These are phyloP conservation scores for Seriola rivoliana DNA, from an alignment of 2,113 vertebrate species.

Conservation along the genomic window DNA sequence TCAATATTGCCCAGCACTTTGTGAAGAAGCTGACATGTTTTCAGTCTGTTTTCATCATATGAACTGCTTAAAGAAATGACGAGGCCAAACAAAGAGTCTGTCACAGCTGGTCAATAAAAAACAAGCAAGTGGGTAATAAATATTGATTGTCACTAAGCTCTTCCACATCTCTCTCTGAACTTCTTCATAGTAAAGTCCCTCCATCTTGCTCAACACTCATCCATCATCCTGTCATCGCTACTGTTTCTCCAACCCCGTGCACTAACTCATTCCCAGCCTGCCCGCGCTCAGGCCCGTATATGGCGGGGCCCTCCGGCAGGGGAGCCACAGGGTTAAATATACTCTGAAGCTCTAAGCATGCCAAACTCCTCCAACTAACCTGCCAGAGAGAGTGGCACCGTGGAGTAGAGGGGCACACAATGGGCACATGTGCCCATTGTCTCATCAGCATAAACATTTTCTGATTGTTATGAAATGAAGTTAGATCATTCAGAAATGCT, in stretches of 20 bases:
- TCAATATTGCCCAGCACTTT: neutral
- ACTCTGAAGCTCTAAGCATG: slow-evolving; percentile 64
- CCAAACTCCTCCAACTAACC: slow-evolving; percentile 60
- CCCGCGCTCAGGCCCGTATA: slow-evolving; percentile 71
- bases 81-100: neutral
- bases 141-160: neutral
- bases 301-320: slow-evolving; percentile 70
- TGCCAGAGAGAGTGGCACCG: slow-evolving; percentile 53
- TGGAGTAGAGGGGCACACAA: slow-evolving; percentile 27
- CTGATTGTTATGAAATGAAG: slow-evolving; percentile 2
- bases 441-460: slow-evolving; percentile 67
- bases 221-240: slow-evolving; percentile 69
- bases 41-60: neutral
- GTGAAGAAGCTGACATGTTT: neutral
- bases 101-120: slow-evolving; percentile 19
- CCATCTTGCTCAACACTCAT: slow-evolving; percentile 55
- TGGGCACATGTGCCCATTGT: slow-evolving; percentile 51
- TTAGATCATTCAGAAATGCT: neutral
- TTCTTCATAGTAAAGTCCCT: slow-evolving; percentile 55
- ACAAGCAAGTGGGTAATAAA: slow-evolving; percentile 16
- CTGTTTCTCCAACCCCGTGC: slow-evolving; percentile 46
- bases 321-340: slow-evolving; percentile 81
- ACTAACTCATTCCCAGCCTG: slow-evolving; percentile 48
- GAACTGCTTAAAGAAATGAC: slow-evolving; percentile 1
- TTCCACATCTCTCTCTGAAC: slow-evolving; percentile 8